Evolutionary conservation across 1,140 invertebrate species (phyloP).

Genomic region (Trinorchestia longiramus): DNA sequence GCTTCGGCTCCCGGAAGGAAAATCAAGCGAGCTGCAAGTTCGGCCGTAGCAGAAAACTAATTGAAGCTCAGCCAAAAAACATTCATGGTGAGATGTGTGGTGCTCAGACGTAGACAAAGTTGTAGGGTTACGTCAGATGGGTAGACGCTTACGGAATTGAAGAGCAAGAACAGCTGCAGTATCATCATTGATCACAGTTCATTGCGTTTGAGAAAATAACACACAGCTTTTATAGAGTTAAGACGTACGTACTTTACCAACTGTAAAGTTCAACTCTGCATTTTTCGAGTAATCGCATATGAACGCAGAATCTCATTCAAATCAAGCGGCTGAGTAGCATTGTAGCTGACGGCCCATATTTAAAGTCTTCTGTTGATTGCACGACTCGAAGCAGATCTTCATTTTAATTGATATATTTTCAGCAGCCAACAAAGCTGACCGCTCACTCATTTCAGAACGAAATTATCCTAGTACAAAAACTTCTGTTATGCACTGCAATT

Average conservation of each 20-base stretch:
- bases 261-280: neutral
- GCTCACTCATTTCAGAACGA: neutral
- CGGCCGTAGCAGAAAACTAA: neutral
- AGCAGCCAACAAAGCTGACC: neutral
- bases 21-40: neutral
- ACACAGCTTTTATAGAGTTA: neutral
- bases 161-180: neutral
- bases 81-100: neutral
- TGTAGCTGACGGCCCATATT: neutral
- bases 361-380: neutral
- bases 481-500: no score
- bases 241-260: neutral
- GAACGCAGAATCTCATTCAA: neutral
- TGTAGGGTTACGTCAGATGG: neutral
- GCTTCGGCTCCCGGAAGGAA: neutral
- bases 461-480: no score
- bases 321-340: neutral
- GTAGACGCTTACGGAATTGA: neutral
- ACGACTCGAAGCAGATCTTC: neutral
- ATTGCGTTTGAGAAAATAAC: neutral
- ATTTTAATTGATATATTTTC: neutral
- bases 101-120: neutral
- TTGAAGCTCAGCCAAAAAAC: neutral
- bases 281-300: neutral
- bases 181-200: neutral